Evolutionary conservation across 2,888 invertebrate genomes (phyloP).

Genomic region (Meganola albula): DNA sequence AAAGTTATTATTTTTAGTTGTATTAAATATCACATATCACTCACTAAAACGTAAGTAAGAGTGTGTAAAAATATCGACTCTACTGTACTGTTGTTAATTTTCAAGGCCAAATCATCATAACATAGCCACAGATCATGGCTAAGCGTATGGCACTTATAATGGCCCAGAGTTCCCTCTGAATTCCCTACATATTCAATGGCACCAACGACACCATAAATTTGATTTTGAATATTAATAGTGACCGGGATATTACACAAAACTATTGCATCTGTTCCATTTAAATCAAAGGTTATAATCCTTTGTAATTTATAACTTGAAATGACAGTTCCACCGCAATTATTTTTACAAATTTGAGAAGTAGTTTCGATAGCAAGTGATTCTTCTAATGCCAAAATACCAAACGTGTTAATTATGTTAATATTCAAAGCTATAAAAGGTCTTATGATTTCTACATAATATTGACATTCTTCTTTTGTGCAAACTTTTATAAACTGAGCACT

Average conservation of each 20-base stretch:
- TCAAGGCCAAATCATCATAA: conserved; percentile 14
- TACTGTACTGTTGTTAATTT: conserved; percentile 13
- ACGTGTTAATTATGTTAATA: conserved; percentile 12
- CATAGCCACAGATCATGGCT: conserved; percentile 14
- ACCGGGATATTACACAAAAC: conserved; percentile 15
- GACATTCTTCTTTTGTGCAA: conserved; percentile 10
- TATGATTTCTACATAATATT: conserved; percentile 10
- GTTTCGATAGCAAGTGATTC: conserved; percentile 13
- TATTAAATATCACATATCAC: conserved; percentile 12
- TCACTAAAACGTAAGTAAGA: conserved; percentile 12
- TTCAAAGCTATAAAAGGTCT: conserved; percentile 12
- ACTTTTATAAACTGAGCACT: conserved; percentile 11
- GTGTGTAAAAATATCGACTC: conserved; percentile 12
- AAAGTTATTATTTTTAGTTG: conserved; percentile 11
- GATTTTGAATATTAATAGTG: conserved; percentile 14
- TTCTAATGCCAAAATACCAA: conserved; percentile 12
- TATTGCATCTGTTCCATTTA: conserved; percentile 13
- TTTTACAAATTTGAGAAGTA: conserved; percentile 12
- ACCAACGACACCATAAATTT: conserved; percentile 12
- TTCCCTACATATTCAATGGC: conserved; percentile 15
- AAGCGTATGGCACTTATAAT: conserved; percentile 15
- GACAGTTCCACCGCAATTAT: conserved; percentile 12
- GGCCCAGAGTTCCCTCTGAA: conserved; percentile 12
- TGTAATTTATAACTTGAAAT: conserved; percentile 12
- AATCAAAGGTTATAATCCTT: conserved; percentile 12